phyloP scores from a whole-genome alignment of 2,888 invertebrate species.

The Empis livida region DNA sequence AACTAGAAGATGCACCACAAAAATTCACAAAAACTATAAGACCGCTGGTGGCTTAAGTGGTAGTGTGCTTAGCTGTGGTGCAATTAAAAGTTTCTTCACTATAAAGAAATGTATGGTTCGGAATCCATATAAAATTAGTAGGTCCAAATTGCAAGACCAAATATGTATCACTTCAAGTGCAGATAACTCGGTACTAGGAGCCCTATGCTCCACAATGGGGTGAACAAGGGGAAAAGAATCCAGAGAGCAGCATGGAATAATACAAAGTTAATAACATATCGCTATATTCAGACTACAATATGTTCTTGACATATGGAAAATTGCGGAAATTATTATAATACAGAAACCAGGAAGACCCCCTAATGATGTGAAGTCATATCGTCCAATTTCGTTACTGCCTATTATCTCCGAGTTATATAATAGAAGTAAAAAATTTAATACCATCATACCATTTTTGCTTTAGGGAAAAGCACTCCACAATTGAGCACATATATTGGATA shows the following conservation, averaged over 20 bases:
- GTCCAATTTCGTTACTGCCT: constrained; percentile 16
- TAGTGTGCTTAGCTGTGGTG: too few species aligned
- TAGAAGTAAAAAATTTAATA: background rate
- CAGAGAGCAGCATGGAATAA: background rate
- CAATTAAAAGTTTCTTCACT: too few species aligned
- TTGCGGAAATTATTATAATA: constrained; percentile 18
- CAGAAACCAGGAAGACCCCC: constrained; percentile 15
- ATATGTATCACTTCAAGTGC: too few species aligned
- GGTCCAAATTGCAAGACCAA: too few species aligned
- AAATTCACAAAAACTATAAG: background rate
- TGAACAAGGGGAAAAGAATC: too few species aligned
- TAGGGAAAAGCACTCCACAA: constrained; percentile 1
- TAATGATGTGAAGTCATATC: constrained; percentile 14
- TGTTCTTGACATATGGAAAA: constrained; percentile 5
- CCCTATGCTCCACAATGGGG: too few species aligned
- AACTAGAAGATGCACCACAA: background rate
- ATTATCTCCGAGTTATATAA: constrained; percentile 14
- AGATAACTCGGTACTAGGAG: too few species aligned
- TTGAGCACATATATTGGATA: constrained; percentile 5
- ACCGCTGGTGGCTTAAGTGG: too few species aligned
- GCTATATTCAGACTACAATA: constrained; percentile 7
- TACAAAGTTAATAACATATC: background rate
- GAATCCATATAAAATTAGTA: too few species aligned
- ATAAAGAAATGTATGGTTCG: too few species aligned
- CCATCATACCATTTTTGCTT: background rate